phyloP scores from a whole-genome alignment of 2,797 vertebrate genomes.

The Typhlichthys subterraneus region DNA sequence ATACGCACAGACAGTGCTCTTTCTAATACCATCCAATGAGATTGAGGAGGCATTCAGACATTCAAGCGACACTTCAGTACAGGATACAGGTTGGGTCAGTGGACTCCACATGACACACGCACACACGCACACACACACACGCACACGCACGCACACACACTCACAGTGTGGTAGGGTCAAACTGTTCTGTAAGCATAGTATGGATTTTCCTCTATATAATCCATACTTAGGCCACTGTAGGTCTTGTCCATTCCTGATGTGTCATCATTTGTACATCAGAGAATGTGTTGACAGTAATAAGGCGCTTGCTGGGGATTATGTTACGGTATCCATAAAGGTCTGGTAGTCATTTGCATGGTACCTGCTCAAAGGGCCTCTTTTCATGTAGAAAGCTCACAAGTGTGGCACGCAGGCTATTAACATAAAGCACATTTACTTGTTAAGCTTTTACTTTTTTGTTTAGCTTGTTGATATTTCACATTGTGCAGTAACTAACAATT shows the following conservation, averaged over 20 bases:
- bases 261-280: slow-evolving; percentile 57
- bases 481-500: no score
- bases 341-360: slow-evolving; percentile 6
- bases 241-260: slow-evolving; percentile 26
- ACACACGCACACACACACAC: not conserved
- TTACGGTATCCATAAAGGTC: slow-evolving; percentile 26
- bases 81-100: slow-evolving; percentile 33
- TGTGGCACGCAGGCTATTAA: no score
- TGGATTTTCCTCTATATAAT: slow-evolving; percentile 32
- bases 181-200: slow-evolving; percentile 1
- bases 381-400: slow-evolving; percentile 1
- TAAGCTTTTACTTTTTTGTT: no score
- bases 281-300: slow-evolving; percentile 29
- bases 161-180: slow-evolving; percentile 16
- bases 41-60: not conserved
- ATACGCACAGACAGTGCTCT: no score
- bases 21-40: not conserved
- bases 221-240: not conserved
- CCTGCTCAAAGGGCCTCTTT: slow-evolving; percentile 20
- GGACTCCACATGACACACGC: slow-evolving; percentile 2
- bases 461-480: no score
- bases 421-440: not conserved
- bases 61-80: not conserved
- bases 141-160: slow-evolving; percentile 1
- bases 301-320: slow-evolving; percentile 33